Evolutionary conservation across 2,888 invertebrate species (phyloP).

Genomic region (Drosophila borealis): DNA sequence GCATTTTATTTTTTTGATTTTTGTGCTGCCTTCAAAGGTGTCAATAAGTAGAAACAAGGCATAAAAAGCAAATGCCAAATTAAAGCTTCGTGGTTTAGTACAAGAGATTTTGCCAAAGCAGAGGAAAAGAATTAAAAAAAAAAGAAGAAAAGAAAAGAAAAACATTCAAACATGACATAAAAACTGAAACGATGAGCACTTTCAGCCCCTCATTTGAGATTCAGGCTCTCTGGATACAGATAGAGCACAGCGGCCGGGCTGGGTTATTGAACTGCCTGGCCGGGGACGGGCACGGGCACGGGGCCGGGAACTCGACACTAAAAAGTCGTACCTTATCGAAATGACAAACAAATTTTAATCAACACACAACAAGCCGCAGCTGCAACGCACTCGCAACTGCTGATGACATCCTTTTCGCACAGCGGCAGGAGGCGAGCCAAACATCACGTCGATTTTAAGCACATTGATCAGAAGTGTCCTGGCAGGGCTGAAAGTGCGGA

Average conservation of each 20-base stretch:
- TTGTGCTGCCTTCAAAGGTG: constrained; percentile 45
- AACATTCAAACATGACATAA: constrained; percentile 53
- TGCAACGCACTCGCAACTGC: constrained; percentile 45
- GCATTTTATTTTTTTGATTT: constrained; percentile 33
- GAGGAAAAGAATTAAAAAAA: constrained; percentile 25
- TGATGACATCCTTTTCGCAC: constrained; percentile 80
- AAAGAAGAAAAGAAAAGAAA: constrained; percentile 18
- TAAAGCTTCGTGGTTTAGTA: constrained; percentile 60
- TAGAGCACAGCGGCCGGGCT: constrained; percentile 64
- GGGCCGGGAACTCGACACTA: constrained; percentile 49
- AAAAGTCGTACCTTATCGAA: constrained; percentile 73
- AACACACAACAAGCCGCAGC: constrained; percentile 69
- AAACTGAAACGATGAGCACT: constrained; percentile 54
- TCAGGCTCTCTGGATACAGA: constrained; percentile 41
- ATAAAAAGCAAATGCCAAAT: constrained; percentile 57
- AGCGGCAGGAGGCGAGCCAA: constrained; percentile 48
- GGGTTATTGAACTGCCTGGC: constrained; percentile 74
- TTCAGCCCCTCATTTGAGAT: constrained; percentile 52
- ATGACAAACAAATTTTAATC: constrained; percentile 79
- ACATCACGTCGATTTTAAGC: constrained; percentile 73
- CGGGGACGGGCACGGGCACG: neutral
- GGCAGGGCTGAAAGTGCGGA: constrained; percentile 23
- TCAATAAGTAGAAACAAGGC: constrained; percentile 32
- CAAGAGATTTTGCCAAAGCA: constrained; percentile 35
- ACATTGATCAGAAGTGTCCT: constrained; percentile 72